Evolutionary conservation across 2,797 vertebrate genomes (phyloP).

Genomic region (Forpus xanthops): DNA sequence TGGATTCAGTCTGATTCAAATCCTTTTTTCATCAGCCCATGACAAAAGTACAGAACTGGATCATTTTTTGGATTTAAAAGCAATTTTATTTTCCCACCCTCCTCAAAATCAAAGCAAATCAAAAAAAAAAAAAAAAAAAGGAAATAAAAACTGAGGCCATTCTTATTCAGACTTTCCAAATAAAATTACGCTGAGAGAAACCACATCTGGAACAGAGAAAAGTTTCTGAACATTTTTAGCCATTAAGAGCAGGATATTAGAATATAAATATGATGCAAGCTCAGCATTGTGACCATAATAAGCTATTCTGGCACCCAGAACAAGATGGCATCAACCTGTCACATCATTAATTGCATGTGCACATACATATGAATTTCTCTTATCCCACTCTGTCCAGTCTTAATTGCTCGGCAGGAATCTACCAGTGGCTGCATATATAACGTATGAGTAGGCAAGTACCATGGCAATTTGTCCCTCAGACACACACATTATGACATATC

Average conservation of each 20-base stretch:
- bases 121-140: neutral
- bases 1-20: neutral
- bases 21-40: neutral
- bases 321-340: neutral
- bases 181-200: neutral
- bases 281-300: neutral
- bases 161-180: slow-evolving; percentile 1
- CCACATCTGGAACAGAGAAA: neutral
- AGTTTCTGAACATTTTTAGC: neutral
- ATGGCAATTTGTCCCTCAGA: neutral
- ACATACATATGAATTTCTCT: neutral
- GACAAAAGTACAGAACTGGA: neutral
- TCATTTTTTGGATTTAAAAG: neutral
- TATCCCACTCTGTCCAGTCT: neutral
- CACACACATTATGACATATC: neutral
- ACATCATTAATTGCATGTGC: neutral
- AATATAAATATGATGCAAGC: neutral
- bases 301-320: neutral
- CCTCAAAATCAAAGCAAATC: neutral
- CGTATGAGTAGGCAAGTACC: neutral
- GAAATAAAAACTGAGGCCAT: neutral
- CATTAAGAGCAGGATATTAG: neutral
- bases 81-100: neutral
- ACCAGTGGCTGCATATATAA: neutral
- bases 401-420: neutral